phyloP scores from a whole-genome alignment of 2,888 invertebrate genomes.

The Gymnoscelis rufifasciata region DNA sequence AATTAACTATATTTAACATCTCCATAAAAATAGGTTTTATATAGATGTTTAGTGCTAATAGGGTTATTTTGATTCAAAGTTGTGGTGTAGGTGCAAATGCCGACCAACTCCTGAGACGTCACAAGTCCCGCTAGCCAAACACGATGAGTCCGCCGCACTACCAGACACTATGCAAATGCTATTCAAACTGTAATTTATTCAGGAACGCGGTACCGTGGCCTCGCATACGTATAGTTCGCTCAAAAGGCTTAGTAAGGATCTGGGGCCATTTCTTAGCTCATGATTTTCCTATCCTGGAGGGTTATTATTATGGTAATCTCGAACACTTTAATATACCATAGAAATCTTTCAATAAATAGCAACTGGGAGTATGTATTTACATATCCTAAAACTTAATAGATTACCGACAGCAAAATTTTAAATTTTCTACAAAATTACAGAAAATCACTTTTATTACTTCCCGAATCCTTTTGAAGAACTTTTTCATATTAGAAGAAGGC shows the following conservation, averaged over 20 bases:
- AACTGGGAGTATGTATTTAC: not conserved
- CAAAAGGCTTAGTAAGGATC: slow-evolving; percentile 19
- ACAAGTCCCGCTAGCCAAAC: slow-evolving; percentile 57
- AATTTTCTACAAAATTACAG: too few species aligned
- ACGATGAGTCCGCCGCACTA: slow-evolving; percentile 44
- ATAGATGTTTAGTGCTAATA: too few species aligned
- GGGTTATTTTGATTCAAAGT: not conserved
- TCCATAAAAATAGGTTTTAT: too few species aligned
- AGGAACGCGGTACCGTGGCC: slow-evolving; percentile 19
- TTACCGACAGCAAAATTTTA: too few species aligned
- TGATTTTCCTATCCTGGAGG: not conserved
- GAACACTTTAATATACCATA: not conserved
- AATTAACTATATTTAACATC: too few species aligned
- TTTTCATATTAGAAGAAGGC: too few species aligned
- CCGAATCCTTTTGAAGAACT: too few species aligned
- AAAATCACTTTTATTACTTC: too few species aligned
- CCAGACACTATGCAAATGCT: slow-evolving; percentile 25
- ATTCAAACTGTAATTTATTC: slow-evolving; percentile 25
- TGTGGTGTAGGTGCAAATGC: too few species aligned
- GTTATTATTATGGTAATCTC: slow-evolving; percentile 2
- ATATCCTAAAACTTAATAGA: too few species aligned
- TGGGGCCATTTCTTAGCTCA: slow-evolving; percentile 9
- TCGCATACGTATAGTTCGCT: slow-evolving; percentile 8
- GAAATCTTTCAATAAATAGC: not conserved
- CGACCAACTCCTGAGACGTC: slow-evolving; percentile 21